phyloP scores from a whole-genome alignment of 2,797 vertebrate genomes.

The Tenualosa ilisha region DNA sequence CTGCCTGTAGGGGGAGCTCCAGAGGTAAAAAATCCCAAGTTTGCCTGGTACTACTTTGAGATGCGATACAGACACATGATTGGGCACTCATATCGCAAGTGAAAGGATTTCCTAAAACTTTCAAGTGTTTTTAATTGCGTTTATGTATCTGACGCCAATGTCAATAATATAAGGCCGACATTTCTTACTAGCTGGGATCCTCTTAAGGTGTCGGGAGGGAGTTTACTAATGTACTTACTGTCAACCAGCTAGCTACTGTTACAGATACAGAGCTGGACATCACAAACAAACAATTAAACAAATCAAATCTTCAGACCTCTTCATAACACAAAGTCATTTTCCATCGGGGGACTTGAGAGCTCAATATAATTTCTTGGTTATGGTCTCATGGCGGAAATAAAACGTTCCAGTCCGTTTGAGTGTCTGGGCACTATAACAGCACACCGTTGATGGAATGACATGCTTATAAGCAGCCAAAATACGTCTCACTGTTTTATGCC shows the following conservation, averaged over 20 bases:
- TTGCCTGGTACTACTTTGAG: no score
- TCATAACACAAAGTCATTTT: not conserved
- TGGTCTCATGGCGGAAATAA: not conserved
- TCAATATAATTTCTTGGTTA: not conserved
- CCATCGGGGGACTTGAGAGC: not conserved
- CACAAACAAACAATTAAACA: constrained; percentile 1
- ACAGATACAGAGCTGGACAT: constrained; percentile 52
- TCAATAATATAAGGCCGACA: no score
- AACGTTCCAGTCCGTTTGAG: not conserved
- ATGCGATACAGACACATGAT: no score
- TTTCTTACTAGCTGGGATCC: no score
- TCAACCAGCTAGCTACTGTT: constrained; percentile 10
- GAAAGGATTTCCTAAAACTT: no score
- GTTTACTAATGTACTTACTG: no score
- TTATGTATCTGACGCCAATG: no score
- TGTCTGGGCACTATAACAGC: not conserved
- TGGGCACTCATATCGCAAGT: no score
- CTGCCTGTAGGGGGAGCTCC: no score
- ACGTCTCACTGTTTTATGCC: constrained; percentile 44
- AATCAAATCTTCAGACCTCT: not conserved
- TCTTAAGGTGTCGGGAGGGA: no score
- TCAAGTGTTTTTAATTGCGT: no score
- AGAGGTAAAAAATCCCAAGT: no score
- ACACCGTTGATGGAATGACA: constrained; percentile 60
- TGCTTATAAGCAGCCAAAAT: constrained; percentile 49